phyloP scores from a whole-genome alignment of 2,888 invertebrate genomes.

The Phyllotreta striolata region DNA sequence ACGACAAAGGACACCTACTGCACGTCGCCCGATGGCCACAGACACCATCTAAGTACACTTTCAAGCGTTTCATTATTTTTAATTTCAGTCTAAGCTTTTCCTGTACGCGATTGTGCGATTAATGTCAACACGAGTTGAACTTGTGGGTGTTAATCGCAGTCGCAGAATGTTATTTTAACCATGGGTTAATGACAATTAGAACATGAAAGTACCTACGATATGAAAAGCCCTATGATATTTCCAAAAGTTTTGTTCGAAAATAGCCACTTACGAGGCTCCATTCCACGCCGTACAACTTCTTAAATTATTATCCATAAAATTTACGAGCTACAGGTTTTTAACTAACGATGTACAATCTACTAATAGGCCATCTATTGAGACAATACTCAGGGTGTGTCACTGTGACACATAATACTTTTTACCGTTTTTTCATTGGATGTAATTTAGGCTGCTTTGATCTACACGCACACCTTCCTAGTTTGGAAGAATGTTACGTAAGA shows the following conservation, averaged over 20 bases:
- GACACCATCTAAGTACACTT: slow-evolving; percentile 19
- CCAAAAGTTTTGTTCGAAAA: too few relatives aligned
- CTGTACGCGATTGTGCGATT: slow-evolving; percentile 27
- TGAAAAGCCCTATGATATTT: too few relatives aligned
- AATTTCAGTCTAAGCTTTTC: slow-evolving; percentile 23
- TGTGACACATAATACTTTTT: slow-evolving; percentile 10
- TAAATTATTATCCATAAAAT: slow-evolving; percentile 10
- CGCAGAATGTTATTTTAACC: too few relatives aligned
- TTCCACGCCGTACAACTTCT: neutral
- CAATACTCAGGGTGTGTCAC: slow-evolving; percentile 21
- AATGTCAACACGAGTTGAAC: slow-evolving; percentile 21
- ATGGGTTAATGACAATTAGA: too few relatives aligned
- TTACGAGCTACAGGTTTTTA: slow-evolving; percentile 5
- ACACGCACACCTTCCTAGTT: slow-evolving; percentile 10
- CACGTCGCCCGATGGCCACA: slow-evolving; percentile 23
- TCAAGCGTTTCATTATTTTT: slow-evolving; percentile 21
- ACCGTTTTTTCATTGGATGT: slow-evolving; percentile 10
- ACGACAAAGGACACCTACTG: slow-evolving; percentile 32
- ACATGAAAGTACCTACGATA: too few relatives aligned
- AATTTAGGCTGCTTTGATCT: slow-evolving; percentile 19
- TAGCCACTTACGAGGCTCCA: too few relatives aligned
- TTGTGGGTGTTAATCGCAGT: too few relatives aligned
- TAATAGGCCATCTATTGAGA: slow-evolving; percentile 11
- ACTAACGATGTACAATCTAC: slow-evolving; percentile 7
- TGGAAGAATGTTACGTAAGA: slow-evolving; percentile 14